phyloP scores from a whole-genome alignment of 2,888 invertebrate species.

The Trisateles emortualis region DNA sequence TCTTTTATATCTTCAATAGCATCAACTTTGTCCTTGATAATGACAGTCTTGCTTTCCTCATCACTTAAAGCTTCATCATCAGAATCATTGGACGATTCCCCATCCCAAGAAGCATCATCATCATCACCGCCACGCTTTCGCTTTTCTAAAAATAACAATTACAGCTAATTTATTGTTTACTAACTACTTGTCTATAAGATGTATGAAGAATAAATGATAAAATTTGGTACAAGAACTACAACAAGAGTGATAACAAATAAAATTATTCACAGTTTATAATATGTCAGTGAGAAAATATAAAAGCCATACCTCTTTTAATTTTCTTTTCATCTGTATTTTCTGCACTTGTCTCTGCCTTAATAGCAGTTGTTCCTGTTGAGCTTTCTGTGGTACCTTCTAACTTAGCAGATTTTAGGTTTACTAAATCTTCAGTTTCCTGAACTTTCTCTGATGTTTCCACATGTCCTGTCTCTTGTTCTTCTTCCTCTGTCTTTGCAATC shows the following conservation, averaged over 20 bases:
- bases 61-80: constrained; percentile 79
- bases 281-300: background rate
- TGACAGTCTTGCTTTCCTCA: constrained; percentile 74
- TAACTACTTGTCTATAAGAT: too few species aligned
- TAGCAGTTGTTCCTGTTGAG: constrained; percentile 3
- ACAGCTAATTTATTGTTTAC: too few species aligned
- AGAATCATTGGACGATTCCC: constrained; percentile 82
- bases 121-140: constrained; percentile 71
- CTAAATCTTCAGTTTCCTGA: constrained; percentile 58
- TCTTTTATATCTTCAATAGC: constrained; percentile 82
- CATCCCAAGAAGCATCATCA: constrained; percentile 87
- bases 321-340: constrained; percentile 62
- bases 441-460: constrained; percentile 60
- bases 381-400: constrained; percentile 40
- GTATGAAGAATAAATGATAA: too few species aligned
- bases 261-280: too few species aligned
- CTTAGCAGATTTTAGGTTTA: too few species aligned
- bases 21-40: constrained; percentile 86
- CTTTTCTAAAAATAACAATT: constrained; percentile 52
- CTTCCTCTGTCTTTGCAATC: constrained; percentile 22
- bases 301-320: constrained; percentile 63
- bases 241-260: too few species aligned
- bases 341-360: constrained; percentile 51
- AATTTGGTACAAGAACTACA: too few species aligned
- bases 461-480: constrained; percentile 67